Conservation (phyloP, 1,140 invertebrate species). For the Diorhabda carinulata region DNA sequence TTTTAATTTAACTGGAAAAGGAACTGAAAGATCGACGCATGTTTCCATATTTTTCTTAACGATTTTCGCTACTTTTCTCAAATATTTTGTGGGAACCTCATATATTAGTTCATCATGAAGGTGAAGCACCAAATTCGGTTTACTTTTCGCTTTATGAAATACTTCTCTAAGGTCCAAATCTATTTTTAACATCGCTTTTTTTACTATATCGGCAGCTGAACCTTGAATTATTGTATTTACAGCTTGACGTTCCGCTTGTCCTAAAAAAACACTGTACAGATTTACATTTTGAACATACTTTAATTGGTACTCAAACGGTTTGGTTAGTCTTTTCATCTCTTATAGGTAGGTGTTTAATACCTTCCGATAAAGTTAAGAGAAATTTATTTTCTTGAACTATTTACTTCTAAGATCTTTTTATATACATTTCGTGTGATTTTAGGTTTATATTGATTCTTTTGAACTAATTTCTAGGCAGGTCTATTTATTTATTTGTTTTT, state of each 20-base stretch:
- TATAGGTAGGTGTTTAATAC: no score
- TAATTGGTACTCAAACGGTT: not conserved
- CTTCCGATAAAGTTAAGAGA: no score
- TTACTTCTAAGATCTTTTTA: no score
- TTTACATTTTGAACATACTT: not conserved
- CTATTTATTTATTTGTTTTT: no score
- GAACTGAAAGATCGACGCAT: constrained; percentile 66
- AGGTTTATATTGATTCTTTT: no score
- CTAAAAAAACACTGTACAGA: constrained; percentile 46
- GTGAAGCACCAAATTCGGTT: constrained; percentile 73
- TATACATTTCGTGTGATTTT: no score
- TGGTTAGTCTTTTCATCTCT: no score
- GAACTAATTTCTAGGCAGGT: no score
- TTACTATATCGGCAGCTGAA: constrained; percentile 91
- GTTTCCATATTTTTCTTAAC: constrained; percentile 79
- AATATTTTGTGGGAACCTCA: constrained; percentile 68
- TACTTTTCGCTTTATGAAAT: constrained; percentile 42
- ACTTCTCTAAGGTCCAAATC: constrained; percentile 54
- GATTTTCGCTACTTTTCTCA: constrained; percentile 59
- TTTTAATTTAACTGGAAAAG: constrained; percentile 83
- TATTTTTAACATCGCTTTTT: constrained; percentile 82
- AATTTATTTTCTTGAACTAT: no score
- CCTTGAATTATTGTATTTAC: constrained; percentile 95
- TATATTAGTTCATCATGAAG: constrained; percentile 96
- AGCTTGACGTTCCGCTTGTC: constrained; percentile 89